These are phyloP conservation scores for Stegostoma tigrinum DNA, from an alignment of 2,113 vertebrate genomes.

Conservation along the genomic window DNA sequence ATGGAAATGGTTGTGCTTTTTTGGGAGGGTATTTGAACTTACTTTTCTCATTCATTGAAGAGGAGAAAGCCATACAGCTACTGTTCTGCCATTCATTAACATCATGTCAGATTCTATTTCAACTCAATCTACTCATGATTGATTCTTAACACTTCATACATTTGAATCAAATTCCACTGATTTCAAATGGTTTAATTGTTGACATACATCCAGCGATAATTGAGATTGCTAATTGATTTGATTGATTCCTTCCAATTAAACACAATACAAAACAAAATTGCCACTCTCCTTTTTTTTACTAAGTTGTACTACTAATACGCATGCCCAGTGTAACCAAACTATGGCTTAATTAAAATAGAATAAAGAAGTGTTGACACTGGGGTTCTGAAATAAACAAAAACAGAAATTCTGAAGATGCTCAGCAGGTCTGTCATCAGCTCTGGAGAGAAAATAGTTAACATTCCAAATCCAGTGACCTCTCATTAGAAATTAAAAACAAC, in stretches of 20 bases:
- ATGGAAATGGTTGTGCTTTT: background rate
- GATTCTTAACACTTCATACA: background rate
- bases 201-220: background rate
- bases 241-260: background rate
- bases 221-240: background rate
- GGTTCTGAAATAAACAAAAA: too few relatives aligned
- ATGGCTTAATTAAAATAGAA: background rate
- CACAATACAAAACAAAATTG: background rate
- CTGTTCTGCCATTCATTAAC: background rate
- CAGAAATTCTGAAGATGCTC: too few relatives aligned
- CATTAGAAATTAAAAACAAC: background rate
- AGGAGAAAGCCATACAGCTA: background rate
- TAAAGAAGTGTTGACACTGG: background rate
- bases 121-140: background rate
- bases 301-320: background rate
- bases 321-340: background rate
- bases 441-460: background rate
- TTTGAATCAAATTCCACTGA: background rate
- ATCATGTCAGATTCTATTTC: background rate
- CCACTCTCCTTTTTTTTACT: background rate
- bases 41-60: background rate
- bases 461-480: background rate
- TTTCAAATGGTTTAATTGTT: background rate
- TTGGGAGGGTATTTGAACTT: background rate
- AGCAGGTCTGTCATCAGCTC: background rate